Percentiles rank a stretch among this genome's conserved stretches.
Evolutionary conservation across 92 coral and sea anemone genomes (phyloP).

Genomic region (Heteractis magnifica): DNA sequence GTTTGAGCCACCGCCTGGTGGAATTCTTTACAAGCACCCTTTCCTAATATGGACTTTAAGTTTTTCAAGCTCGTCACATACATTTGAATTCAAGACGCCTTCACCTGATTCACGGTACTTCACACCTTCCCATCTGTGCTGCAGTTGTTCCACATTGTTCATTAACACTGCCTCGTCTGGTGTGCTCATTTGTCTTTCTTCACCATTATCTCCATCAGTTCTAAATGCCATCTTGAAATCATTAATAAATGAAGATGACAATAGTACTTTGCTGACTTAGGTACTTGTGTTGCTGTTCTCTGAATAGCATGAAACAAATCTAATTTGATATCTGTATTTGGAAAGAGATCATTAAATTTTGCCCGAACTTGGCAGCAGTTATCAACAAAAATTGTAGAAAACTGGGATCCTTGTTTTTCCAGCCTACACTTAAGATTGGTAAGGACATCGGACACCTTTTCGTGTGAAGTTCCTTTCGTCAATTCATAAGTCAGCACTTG

Average conservation of each 20-base stretch:
- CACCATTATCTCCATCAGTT: slow-evolving; percentile 40
- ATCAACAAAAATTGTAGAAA: slow-evolving; percentile 35
- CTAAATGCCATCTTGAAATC: slow-evolving; percentile 37
- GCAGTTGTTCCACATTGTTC: slow-evolving; percentile 29
- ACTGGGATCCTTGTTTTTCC: slow-evolving; percentile 18
- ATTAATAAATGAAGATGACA: slow-evolving; percentile 37
- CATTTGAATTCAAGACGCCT: no score
- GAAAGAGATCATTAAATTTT: slow-evolving; percentile 36
- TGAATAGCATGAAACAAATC: slow-evolving; percentile 44
- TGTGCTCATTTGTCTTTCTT: slow-evolving; percentile 36
- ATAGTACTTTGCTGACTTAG: slow-evolving; percentile 26
- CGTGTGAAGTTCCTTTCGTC: slow-evolving; percentile 37
- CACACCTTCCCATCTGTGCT: no score
- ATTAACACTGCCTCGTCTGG: slow-evolving; percentile 22
- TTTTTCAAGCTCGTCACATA: no score
- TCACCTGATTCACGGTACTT: no score
- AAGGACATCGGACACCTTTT: slow-evolving; percentile 34
- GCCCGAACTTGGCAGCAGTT: slow-evolving; percentile 35
- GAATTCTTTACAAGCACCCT: no score
- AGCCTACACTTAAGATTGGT: slow-evolving; percentile 23
- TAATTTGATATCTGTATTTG: slow-evolving; percentile 30
- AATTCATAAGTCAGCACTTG: slow-evolving; percentile 36
- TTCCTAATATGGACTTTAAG: no score
- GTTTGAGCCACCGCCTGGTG: no score
- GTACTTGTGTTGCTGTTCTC: slow-evolving; percentile 22